Percentiles rank a stretch among this genome's conserved stretches.
Evolutionary conservation across 2,888 invertebrate genomes (phyloP).

Genomic region (Antheraea assamensis): DNA sequence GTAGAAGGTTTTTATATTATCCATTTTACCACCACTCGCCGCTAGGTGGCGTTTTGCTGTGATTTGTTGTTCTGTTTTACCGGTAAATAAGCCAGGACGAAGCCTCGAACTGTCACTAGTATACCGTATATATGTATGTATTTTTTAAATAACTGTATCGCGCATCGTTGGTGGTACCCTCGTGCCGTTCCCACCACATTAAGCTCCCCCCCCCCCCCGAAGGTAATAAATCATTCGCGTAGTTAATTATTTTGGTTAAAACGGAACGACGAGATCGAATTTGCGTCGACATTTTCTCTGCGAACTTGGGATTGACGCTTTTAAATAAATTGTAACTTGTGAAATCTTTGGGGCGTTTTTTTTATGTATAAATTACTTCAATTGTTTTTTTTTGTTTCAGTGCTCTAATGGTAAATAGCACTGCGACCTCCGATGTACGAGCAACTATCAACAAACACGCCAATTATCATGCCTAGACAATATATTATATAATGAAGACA

Average conservation of each 20-base stretch:
- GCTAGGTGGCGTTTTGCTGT: too few relatives aligned
- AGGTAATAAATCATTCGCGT: slow-evolving; percentile 68
- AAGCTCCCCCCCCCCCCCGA: slow-evolving; percentile 35
- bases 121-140: background rate
- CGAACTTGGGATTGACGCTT: background rate
- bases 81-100: too few relatives aligned
- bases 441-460: too few relatives aligned
- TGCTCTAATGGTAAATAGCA: too few relatives aligned
- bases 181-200: background rate
- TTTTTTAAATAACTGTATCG: background rate
- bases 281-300: background rate
- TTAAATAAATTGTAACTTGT: background rate
- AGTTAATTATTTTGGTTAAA: slow-evolving; percentile 76
- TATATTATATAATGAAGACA: too few relatives aligned
- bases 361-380: background rate
- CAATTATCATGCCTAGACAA: too few relatives aligned
- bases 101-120: too few relatives aligned
- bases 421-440: too few relatives aligned
- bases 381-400: background rate
- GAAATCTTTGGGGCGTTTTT: background rate
- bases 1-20: too few relatives aligned
- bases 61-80: too few relatives aligned
- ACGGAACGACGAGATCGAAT: slow-evolving; percentile 1
- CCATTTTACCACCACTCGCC: too few relatives aligned
- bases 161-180: background rate